Conservation (phyloP, 37 sponge, comb jelly and placozoan species). For the Cliona cf. orientalis region DNA sequence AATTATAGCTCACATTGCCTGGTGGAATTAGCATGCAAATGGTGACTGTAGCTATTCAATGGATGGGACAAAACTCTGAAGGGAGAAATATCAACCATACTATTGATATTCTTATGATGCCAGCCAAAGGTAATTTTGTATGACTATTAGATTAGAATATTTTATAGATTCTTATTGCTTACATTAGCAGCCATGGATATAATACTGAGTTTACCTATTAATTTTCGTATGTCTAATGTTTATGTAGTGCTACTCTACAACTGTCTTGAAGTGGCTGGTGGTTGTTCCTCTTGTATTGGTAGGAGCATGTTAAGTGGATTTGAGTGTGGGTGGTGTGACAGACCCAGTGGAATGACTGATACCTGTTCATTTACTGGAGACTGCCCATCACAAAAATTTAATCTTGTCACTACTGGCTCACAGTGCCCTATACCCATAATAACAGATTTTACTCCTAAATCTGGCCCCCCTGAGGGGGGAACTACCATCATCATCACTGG, state of each 20-base stretch:
- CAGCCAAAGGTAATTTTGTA: too few relatives aligned
- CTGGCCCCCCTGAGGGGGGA: conserved; percentile 72
- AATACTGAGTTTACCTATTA: too few relatives aligned
- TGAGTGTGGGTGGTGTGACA: conserved; percentile 66
- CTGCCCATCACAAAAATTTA: neutral
- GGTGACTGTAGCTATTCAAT: too few relatives aligned
- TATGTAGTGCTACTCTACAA: conserved; percentile 35
- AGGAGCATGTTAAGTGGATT: conserved; percentile 14
- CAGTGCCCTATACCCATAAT: conserved; percentile 54
- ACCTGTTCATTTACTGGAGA: conserved; percentile 12
- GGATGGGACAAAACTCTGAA: too few relatives aligned
- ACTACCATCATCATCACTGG: conserved; percentile 74
- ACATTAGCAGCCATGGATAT: too few relatives aligned
- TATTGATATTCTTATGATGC: too few relatives aligned
- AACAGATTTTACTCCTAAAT: conserved; percentile 40
- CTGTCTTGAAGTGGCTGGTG: conserved; percentile 18
- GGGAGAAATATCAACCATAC: too few relatives aligned
- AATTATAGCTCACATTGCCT: too few relatives aligned
- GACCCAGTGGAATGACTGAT: neutral
- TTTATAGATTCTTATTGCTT: too few relatives aligned
- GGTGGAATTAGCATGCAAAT: too few relatives aligned
- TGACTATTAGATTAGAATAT: too few relatives aligned
- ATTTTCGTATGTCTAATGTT: too few relatives aligned
- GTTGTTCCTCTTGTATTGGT: conserved; percentile 55
- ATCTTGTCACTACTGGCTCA: neutral